These are phyloP conservation scores for Pteropus alecto DNA, from an alignment of 2,113 vertebrate genomes.

Conservation along the genomic window DNA sequence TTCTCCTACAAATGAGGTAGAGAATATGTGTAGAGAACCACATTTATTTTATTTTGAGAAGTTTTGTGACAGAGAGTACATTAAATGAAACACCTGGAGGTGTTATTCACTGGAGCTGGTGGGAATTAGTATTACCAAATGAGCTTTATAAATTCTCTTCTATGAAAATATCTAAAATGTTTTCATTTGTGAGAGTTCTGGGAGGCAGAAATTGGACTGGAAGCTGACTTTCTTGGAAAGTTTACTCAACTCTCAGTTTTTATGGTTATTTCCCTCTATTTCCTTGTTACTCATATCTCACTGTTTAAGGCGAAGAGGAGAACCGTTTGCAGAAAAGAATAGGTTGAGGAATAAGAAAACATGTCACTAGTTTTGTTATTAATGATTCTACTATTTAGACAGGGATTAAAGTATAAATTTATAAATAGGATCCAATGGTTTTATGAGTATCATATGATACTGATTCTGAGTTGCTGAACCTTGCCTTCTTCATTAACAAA, in stretches of 20 bases:
- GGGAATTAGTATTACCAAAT: neutral
- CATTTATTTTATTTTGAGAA: constrained; percentile 3
- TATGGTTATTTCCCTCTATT: neutral
- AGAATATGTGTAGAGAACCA: neutral
- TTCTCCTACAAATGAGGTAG: neutral
- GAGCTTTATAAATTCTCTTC: neutral
- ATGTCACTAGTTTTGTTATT: neutral
- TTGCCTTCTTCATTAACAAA: constrained; percentile 15
- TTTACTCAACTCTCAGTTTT: neutral
- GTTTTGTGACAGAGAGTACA: neutral
- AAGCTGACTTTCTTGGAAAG: neutral
- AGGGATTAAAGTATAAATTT: neutral
- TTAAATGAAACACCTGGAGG: neutral
- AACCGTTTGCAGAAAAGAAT: neutral
- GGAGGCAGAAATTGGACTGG: neutral
- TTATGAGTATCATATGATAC: neutral
- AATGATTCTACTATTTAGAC: neutral
- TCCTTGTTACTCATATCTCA: neutral
- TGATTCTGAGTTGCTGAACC: neutral
- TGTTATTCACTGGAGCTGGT: neutral
- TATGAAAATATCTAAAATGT: constrained; percentile 23
- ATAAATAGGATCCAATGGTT: neutral
- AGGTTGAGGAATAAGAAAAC: neutral
- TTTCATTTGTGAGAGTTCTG: neutral
- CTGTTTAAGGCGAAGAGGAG: neutral